Percentiles rank a stretch among this genome's conserved stretches.
These are phyloP conservation scores for Notechis scutatus DNA, from an alignment of 2,113 vertebrate species.

Conservation along the genomic window DNA sequence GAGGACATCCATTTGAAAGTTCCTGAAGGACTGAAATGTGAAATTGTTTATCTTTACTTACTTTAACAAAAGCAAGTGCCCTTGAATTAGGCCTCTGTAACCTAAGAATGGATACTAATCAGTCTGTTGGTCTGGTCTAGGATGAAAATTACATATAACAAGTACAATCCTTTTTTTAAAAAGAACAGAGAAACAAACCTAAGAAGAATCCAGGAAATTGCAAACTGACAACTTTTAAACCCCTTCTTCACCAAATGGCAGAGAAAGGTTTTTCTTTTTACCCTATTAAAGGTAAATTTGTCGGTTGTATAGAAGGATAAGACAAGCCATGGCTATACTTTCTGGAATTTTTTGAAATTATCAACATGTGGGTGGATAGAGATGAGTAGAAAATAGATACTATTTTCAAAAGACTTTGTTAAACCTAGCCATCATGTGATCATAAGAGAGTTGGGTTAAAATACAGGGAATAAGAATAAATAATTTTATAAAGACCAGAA, in stretches of 20 bases:
- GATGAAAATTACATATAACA: background rate
- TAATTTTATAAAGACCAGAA: background rate
- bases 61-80: background rate
- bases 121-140: background rate
- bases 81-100: background rate
- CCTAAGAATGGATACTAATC: background rate
- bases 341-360: background rate
- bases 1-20: background rate
- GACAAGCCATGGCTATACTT: background rate
- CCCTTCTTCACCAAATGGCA: background rate
- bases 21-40: background rate
- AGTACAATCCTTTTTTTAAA: background rate
- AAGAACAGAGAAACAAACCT: background rate
- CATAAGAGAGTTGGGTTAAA: background rate
- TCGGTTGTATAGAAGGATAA: background rate
- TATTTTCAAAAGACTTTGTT: background rate
- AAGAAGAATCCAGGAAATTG: background rate
- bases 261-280: background rate
- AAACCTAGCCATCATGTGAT: background rate
- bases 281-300: background rate
- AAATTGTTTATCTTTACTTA: background rate
- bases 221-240: background rate
- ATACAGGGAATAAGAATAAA: background rate
- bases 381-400: background rate
- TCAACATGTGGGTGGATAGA: background rate